A percentile compares a stretch with the other conserved stretches of the same genome.
These are phyloP conservation scores for Agapetus fuscipes DNA, from an alignment of 2,888 invertebrate species.

Conservation along the genomic window DNA sequence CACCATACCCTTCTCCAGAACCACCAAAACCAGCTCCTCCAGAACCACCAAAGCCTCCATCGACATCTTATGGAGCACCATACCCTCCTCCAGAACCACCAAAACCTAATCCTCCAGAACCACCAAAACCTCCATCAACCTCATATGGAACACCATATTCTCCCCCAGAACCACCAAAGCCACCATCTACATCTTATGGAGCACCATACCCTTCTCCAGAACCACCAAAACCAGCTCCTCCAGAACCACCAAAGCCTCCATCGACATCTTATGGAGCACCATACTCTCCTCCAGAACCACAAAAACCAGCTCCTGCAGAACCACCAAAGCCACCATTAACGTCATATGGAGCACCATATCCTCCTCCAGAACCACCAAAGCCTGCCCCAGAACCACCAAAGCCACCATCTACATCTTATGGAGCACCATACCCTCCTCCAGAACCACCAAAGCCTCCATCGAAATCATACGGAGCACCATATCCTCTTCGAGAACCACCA, in stretches of 20 bases:
- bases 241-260: not conserved
- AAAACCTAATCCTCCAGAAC: not conserved
- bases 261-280: not conserved
- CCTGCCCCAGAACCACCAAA: not conserved
- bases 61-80: not conserved
- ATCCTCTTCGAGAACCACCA: not conserved
- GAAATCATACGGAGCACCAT: not conserved
- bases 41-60: not conserved
- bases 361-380: constrained; percentile 1
- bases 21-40: too few relatives aligned
- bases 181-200: too few relatives aligned
- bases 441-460: too few relatives aligned
- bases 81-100: not conserved
- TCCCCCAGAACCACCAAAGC: constrained; percentile 1
- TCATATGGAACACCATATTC: not conserved
- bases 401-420: not conserved
- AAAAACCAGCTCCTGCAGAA: not conserved
- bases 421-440: not conserved
- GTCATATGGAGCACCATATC: not conserved
- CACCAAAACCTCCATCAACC: too few relatives aligned
- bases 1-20: constrained; percentile 4
- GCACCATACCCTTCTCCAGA: constrained; percentile 4
- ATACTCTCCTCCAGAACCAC: not conserved
- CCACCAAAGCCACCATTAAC: too few relatives aligned
- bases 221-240: too few relatives aligned